phyloP scores from a whole-genome alignment of 2,797 vertebrate genomes.

The Pantherophis alleghaniensis region DNA sequence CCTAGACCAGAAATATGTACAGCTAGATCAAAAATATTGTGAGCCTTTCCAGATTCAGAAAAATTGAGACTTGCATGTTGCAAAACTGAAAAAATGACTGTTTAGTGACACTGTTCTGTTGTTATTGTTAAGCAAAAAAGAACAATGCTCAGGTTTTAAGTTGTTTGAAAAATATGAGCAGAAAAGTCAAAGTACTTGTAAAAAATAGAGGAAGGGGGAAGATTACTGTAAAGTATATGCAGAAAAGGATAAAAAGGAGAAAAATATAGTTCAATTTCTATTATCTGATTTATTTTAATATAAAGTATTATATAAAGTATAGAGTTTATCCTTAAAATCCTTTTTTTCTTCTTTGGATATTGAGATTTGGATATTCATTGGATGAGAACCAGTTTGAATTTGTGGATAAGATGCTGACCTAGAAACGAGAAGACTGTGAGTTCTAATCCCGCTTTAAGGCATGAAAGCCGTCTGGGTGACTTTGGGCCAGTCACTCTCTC shows the following conservation, averaged over 20 bases:
- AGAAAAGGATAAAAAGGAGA: background rate
- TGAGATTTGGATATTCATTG: background rate
- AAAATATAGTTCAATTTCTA: background rate
- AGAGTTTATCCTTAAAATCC: background rate
- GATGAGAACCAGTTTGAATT: background rate
- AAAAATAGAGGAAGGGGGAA: background rate
- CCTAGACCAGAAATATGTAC: background rate
- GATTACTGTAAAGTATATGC: background rate
- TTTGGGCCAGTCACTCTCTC: background rate
- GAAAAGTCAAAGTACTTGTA: background rate
- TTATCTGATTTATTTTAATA: background rate
- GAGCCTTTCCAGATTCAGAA: background rate
- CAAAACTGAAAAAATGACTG: background rate
- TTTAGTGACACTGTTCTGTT: background rate
- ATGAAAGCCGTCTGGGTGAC: background rate
- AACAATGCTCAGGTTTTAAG: background rate
- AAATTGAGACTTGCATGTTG: background rate
- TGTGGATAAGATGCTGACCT: background rate
- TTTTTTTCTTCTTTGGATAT: background rate
- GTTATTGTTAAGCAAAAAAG: background rate
- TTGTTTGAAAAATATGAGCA: background rate
- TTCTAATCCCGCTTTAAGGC: background rate
- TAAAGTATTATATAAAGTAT: background rate
- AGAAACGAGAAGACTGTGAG: background rate
- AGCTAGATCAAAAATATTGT: background rate